These are phyloP conservation scores for Naso thynnoides DNA, from an alignment of 2,797 vertebrate species.

Conservation along the genomic window DNA sequence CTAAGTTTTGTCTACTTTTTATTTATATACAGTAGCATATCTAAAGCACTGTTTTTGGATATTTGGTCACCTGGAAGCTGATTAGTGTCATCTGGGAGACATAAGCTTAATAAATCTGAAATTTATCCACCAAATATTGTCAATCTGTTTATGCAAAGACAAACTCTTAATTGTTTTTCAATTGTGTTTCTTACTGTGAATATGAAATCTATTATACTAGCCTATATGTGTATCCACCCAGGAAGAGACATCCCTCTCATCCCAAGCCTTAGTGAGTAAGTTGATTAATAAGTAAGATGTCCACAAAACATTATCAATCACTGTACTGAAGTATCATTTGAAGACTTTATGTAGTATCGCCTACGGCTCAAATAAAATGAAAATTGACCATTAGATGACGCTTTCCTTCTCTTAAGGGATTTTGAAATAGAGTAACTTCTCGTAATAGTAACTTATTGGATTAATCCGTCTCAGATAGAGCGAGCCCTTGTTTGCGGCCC, in stretches of 20 bases:
- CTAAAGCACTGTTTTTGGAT: too few relatives aligned
- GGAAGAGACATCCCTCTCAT: too few relatives aligned
- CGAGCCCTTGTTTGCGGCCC: background rate
- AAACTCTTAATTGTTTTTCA: too few relatives aligned
- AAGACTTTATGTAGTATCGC: background rate
- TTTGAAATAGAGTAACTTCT: background rate
- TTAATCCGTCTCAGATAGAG: constrained; percentile 25
- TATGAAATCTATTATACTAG: too few relatives aligned
- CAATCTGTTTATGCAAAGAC: too few relatives aligned
- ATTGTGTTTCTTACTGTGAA: too few relatives aligned
- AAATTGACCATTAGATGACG: background rate
- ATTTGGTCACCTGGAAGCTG: too few relatives aligned
- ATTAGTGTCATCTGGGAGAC: too few relatives aligned
- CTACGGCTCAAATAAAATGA: background rate
- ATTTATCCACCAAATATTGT: too few relatives aligned
- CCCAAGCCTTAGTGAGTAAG: background rate
- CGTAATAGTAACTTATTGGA: constrained; percentile 17
- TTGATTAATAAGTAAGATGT: background rate
- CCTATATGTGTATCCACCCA: too few relatives aligned
- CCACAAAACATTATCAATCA: background rate
- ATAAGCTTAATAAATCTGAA: too few relatives aligned
- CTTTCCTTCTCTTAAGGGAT: background rate
- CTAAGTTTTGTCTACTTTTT: background rate
- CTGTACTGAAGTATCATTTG: background rate
- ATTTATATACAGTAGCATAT: too few relatives aligned